Base-by-base conservation (phyloP, 2,888 invertebrate species). In the Geotrupes spiniger region DNA sequence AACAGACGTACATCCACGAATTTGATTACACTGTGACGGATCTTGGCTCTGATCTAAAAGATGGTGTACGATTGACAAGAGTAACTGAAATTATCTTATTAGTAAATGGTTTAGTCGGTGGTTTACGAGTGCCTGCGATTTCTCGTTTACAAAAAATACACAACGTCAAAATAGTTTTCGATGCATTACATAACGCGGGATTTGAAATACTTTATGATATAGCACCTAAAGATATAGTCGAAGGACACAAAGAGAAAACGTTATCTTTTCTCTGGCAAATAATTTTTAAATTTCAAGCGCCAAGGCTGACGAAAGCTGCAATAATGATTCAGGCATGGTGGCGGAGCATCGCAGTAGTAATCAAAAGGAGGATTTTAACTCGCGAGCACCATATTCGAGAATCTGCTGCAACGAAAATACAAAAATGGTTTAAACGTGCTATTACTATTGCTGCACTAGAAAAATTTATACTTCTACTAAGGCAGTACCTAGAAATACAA, bases 241-340 rank as follows among this genome's bases (percentile, higher is more conserved):
- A 92, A 65, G 94, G 94, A 0, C 89, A 94, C 66, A 78, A 87
- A 48, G 92, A 94, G 67, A 92, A 92, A 68, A 94, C 92, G 0
- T 71, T 94, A 6, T 89, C 89, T 0, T 76, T 95, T 12, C 73
- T 95, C 2, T 95, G 94, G 93, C 89, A 90, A 67, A 80, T 95
- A 9, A 89, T 94, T 51, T 87, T 92, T 65, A 88, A 87, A 57
- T 88, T 88, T 70, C 82, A 89, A 59, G 85, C 85, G 4, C 89
- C 88, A 0, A 74, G 85, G 50, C 85, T 85, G 60, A 80, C 82
- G 53, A 83, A 81, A 58, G 85, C 85, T 0, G 85, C 85, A 0
- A 74, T 74, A 10, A 74, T 77, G 0, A 76, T 89, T 42, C 87
- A 88, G 63, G 74, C 64, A 1, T 89, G 88, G 87, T 89, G 87